A percentile compares a stretch with the other conserved stretches of the same genome.
Conservation (phyloP, 2,888 invertebrate species). For the Arrhopalites spinosus region DNA sequence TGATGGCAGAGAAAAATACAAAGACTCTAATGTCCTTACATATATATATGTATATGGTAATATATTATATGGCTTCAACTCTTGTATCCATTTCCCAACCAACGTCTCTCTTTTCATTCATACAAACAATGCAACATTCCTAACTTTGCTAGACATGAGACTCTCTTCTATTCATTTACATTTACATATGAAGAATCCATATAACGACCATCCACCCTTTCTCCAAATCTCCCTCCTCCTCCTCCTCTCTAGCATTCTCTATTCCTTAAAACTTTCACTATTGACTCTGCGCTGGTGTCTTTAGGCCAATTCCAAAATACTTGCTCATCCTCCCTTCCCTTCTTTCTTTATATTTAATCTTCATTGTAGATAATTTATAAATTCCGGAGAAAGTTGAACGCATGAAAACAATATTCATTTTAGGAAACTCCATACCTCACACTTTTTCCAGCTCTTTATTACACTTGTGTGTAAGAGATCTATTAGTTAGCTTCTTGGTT, state of each 20-base stretch:
- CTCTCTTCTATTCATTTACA: not conserved
- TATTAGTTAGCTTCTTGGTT: not conserved
- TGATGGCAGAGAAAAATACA: conserved; percentile 40
- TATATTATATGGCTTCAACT: not conserved
- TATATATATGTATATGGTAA: too few relatives aligned
- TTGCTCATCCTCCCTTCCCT: too few relatives aligned
- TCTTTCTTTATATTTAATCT: too few relatives aligned
- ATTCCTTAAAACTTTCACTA: not conserved
- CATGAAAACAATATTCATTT: too few relatives aligned
- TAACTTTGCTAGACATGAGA: too few relatives aligned
- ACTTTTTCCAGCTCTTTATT: not conserved
- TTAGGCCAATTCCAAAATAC: not conserved
- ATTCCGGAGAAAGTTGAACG: too few relatives aligned
- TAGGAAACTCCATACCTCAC: not conserved
- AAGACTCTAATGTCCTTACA: not conserved
- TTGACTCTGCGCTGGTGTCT: not conserved
- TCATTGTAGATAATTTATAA: too few relatives aligned
- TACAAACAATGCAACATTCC: not conserved
- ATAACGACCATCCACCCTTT: not conserved
- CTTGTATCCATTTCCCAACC: not conserved
- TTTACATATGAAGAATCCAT: not conserved
- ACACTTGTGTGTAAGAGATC: not conserved
- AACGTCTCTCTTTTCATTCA: not conserved
- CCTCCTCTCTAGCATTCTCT: not conserved
- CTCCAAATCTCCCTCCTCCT: not conserved